Percentiles rank a stretch among this genome's conserved stretches.
Evolutionary conservation across 2,797 vertebrate species (phyloP).

Genomic region (Aselliscus stoliczkanus): DNA sequence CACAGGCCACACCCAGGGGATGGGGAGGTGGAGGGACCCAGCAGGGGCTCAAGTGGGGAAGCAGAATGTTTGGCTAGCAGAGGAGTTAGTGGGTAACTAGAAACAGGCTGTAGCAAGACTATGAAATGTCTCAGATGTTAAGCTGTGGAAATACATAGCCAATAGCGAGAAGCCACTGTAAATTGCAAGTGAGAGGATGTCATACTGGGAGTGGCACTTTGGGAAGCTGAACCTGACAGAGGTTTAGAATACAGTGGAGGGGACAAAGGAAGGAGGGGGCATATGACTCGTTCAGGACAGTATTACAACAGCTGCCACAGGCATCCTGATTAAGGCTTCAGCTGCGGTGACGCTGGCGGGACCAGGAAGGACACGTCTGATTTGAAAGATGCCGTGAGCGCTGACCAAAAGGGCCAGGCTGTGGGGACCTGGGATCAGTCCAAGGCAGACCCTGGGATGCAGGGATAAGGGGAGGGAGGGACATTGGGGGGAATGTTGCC

Average conservation of each 20-base stretch:
- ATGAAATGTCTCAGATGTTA: not conserved
- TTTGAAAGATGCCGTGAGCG: not conserved
- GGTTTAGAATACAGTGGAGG: not conserved
- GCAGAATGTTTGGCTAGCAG: accelerated
- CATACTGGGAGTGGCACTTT: accelerated
- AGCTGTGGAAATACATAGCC: not conserved
- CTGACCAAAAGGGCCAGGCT: too few species aligned
- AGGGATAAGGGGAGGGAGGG: not conserved
- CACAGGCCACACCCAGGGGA: not conserved
- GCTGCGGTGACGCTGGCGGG: too few species aligned
- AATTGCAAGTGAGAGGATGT: not conserved
- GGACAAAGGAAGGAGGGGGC: not conserved
- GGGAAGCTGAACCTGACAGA: not conserved
- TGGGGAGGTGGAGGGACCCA: accelerated
- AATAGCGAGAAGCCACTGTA: not conserved
- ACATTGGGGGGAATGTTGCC: accelerated
- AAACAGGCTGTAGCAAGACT: not conserved
- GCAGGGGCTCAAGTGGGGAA: accelerated
- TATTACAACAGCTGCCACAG: accelerated
- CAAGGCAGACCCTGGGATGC: not conserved
- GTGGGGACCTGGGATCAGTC: too few species aligned
- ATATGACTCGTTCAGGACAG: accelerated
- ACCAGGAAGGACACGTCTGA: not conserved
- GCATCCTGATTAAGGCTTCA: too few species aligned
- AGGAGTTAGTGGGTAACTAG: too few species aligned